These are phyloP conservation scores for Embidobia sp. DNA, from an alignment of 2,888 invertebrate species.

Conservation along the genomic window DNA sequence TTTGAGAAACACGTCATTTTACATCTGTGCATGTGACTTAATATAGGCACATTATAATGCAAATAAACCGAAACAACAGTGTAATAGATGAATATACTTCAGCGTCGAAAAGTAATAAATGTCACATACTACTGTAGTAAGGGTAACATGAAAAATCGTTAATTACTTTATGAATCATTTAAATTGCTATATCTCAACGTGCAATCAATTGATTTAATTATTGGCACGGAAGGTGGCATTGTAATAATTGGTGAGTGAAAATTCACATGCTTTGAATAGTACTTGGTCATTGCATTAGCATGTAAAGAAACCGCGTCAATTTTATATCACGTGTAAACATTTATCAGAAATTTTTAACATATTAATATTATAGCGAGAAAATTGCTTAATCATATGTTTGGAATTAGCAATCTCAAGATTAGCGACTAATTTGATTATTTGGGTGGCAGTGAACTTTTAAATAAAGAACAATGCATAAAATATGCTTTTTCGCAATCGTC, in stretches of 20 bases:
- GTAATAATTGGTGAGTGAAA: constrained; percentile 30
- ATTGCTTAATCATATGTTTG: constrained; percentile 16
- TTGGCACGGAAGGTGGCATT: constrained; percentile 25
- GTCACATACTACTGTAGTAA: constrained; percentile 24
- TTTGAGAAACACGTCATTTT: too few relatives aligned
- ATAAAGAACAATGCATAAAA: too few relatives aligned
- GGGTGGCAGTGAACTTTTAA: too few relatives aligned
- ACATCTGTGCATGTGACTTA: too few relatives aligned
- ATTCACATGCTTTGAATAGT: constrained; percentile 17
- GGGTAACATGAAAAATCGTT: constrained; percentile 28
- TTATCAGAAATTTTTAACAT: constrained; percentile 17
- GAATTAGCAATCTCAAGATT: not conserved
- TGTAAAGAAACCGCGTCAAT: constrained; percentile 3
- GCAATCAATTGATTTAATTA: constrained; percentile 50
- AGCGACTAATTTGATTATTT: too few relatives aligned
- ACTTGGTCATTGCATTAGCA: constrained; percentile 1
- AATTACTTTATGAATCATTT: constrained; percentile 33
- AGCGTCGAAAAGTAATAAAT: constrained; percentile 42
- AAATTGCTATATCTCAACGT: constrained; percentile 33
- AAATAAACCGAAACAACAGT: constrained; percentile 26
- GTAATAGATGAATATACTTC: constrained; percentile 13
- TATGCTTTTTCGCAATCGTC: too few relatives aligned
- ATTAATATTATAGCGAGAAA: not conserved
- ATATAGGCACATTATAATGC: too few relatives aligned
- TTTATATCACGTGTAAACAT: constrained; percentile 4